These are phyloP conservation scores for Euphonia xanthogaster DNA, from an alignment of 2,797 vertebrate genomes.

Conservation along the genomic window DNA sequence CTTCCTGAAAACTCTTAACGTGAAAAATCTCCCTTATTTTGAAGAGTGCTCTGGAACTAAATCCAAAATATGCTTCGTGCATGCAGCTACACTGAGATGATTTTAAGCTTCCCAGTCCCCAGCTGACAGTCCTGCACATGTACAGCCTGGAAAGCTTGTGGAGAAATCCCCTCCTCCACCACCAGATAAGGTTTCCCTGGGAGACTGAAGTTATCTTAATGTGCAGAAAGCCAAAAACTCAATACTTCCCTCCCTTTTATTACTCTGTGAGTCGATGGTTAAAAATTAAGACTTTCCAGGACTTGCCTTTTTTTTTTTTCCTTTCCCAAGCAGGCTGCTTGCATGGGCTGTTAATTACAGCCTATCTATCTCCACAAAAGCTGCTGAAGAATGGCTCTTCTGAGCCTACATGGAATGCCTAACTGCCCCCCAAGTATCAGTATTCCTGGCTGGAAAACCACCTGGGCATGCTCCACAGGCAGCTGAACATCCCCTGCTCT, in stretches of 20 bases:
- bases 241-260: not conserved
- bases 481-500: not conserved
- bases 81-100: not conserved
- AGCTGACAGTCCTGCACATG: not conserved
- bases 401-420: not conserved
- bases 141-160: not conserved
- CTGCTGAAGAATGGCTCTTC: not conserved
- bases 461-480: not conserved
- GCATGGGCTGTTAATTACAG: not conserved
- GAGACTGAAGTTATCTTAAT: not conserved
- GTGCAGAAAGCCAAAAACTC: not conserved
- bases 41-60: not conserved
- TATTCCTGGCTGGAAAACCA: not conserved
- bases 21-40: conserved; percentile 11
- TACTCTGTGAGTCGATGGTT: not conserved
- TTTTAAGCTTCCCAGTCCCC: not conserved
- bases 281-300: not conserved
- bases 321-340: not conserved
- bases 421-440: not conserved
- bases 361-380: conserved; percentile 22
- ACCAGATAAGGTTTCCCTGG: conserved; percentile 19
- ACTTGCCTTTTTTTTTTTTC: not conserved
- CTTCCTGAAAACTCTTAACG: not conserved
- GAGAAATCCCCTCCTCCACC: not conserved
- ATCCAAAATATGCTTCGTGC: not conserved